Conservation (phyloP, 2,888 invertebrate species). For the Cephus runcator region DNA sequence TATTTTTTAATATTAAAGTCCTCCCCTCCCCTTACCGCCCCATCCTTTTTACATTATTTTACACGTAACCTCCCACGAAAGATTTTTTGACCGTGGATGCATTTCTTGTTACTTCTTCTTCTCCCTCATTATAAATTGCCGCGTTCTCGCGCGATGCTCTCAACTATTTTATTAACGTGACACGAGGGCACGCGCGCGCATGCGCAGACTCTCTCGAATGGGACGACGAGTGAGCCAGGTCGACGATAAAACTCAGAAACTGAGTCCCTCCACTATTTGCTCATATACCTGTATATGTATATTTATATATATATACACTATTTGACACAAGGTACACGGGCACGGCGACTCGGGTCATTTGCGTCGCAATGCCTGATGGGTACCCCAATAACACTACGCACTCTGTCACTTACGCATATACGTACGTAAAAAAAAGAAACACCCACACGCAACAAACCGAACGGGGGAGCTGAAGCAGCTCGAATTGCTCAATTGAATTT, state of each 20-base stretch:
- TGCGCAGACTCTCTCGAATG: constrained; percentile 16
- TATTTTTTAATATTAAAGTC: neutral
- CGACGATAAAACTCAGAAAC: constrained; percentile 10
- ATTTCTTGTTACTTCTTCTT: neutral
- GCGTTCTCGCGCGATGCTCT: constrained; percentile 25
- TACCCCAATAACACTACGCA: neutral
- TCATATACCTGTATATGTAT: constrained; percentile 29
- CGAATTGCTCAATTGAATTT: constrained; percentile 31
- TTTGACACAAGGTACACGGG: neutral
- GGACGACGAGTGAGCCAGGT: constrained; percentile 19
- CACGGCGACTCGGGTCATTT: constrained; percentile 21
- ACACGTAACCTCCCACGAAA: neutral
- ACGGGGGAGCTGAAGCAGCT: neutral
- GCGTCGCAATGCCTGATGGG: constrained; percentile 23
- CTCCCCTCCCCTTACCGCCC: neutral
- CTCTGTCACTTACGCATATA: neutral
- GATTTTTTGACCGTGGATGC: constrained; percentile 6
- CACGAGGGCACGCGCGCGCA: neutral
- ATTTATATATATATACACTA: neutral
- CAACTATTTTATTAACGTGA: neutral
- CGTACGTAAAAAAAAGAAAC: neutral
- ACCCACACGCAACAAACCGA: neutral
- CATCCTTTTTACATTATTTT: neutral
- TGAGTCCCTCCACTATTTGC: constrained; percentile 55
- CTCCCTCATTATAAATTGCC: constrained; percentile 7